Base-by-base conservation (phyloP, 2,888 invertebrate species). In the Stenoptilia bipunctidactyla region DNA sequence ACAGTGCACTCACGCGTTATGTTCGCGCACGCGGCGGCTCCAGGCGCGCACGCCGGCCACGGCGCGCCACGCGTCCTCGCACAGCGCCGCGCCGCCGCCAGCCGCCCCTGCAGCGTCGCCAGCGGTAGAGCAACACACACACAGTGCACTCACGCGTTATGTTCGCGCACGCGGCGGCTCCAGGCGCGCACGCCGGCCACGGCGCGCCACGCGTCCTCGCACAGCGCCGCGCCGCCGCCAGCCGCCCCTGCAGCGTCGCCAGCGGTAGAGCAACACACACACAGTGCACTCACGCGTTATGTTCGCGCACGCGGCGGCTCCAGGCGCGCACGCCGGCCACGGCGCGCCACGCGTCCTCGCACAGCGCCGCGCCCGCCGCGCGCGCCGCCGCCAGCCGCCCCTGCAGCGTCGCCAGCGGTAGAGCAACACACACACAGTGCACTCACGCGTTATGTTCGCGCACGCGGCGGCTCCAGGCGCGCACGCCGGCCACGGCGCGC, bases 341-440 rank as follows among this genome's bases (percentile, higher is more conserved):
- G 6, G 61, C 70, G 36, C 56, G 61, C 0, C 66, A 61, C 53
- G 69, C 60, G 48, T 68, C 66, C 3, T 35, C 61, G 54, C 75
- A 70, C 46, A 79, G 64, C 59, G 43, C 54, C 1, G 67, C 62
- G 50, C 77, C 68, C 45, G 68, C 71, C 50, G 43, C 47, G 34
- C 64, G 68, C 49, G 76, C 75, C 43, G 53, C 56, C 34, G 49
- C 46, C 50, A 79, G 50, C 54, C 66, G 55, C 8, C 40, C 37
- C 46, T 62, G 60, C 49, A 76, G 49, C 51, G 46, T 49, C 2
- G 38, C 12, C 30, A 30, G 30, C n/a, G 30, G 6, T n/a, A n/a
- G n/a, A n/a, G n/a, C n/a, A n/a, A n/a, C n/a, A n/a, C n/a, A n/a
- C n/a, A n/a, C n/a, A n/a, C n/a, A n/a, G n/a, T n/a, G n/a, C n/a